phyloP scores from a whole-genome alignment of 2,888 invertebrate species.

The Euclidia mi region DNA sequence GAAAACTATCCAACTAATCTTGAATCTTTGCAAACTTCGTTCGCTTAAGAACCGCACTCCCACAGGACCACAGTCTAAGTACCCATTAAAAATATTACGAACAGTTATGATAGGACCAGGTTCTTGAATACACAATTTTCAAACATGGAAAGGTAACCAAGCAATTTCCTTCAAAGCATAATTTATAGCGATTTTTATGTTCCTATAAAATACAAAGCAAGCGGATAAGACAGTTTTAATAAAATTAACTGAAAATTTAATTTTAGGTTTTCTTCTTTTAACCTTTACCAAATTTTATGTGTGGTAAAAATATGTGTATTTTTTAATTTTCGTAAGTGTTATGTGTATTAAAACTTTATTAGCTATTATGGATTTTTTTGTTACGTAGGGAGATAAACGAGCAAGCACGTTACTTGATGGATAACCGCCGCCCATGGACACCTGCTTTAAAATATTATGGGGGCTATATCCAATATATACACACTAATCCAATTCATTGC shows the following conservation, averaged over 20 bases:
- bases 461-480: no score
- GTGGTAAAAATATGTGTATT: constrained; percentile 16
- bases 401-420: no score
- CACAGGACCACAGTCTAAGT: constrained; percentile 25
- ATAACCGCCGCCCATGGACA: no score
- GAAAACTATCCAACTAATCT: neutral
- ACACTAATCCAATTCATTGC: no score
- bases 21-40: constrained; percentile 6
- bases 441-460: no score
- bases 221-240: constrained; percentile 65
- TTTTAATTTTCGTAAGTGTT: constrained; percentile 4
- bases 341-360: neutral
- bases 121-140: constrained; percentile 62
- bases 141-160: constrained; percentile 52
- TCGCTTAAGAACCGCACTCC: constrained; percentile 23
- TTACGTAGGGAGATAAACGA: no score
- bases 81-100: constrained; percentile 66
- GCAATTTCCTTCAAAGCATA: constrained; percentile 66
- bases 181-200: constrained; percentile 77
- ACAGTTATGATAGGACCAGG: constrained; percentile 50
- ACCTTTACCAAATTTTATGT: constrained; percentile 33
- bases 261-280: constrained; percentile 44
- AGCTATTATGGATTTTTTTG: no score
- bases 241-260: constrained; percentile 65
- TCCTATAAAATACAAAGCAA: constrained; percentile 63